Evolutionary conservation across 2,113 vertebrate species (phyloP), one percentile per base, ranked within the genome.

Genomic region (Oxyura jamaicensis): DNA sequence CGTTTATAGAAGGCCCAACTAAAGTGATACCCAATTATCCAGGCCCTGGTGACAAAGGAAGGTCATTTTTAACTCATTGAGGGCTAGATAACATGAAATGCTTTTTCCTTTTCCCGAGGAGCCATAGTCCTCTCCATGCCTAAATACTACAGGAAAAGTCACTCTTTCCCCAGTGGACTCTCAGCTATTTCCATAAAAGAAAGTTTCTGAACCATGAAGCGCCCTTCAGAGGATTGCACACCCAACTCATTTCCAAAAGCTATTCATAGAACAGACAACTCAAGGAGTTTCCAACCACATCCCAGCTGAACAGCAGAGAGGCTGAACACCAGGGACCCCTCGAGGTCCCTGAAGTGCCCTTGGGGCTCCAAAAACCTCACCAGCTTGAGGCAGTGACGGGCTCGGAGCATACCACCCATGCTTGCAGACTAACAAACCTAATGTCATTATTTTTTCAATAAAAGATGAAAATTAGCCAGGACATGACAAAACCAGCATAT

Each of bases 401-500:
- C 35, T 75, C 35, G 33, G 35, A 60, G n/a, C 23, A 3, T 2
- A 1, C 18, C 31, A 29, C 15, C 41, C 29, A n/a, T 14, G 25
- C 13, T 21, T 25, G 16, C 8, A 74, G 19, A 20, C 5, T 39
- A 35, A 56, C 2, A 74, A 63, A 72, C 13, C 6, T 28, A 22
- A 48, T 2, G 11, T 9, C 13, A 14, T 13, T 26, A 33, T 25
- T 66, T 60, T 31, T 31, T 7, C 26, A 75, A 8, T 36, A 20
- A 13, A 19, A 26, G 23, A 23, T 36, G 21, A 81, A 44, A 88
- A 60, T 31, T 3, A 29, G 17, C 26, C 31, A 66, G 22, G 26
- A 81, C 0, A 0, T 4, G 15, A 31, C 18, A 66, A 68, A 88
- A 72, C 0, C 10, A 33, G 3, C 18, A 22, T 12, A 6, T 62